Conservation (phyloP, 1,140 invertebrate species). For the Pogonognathellus flavescens region DNA sequence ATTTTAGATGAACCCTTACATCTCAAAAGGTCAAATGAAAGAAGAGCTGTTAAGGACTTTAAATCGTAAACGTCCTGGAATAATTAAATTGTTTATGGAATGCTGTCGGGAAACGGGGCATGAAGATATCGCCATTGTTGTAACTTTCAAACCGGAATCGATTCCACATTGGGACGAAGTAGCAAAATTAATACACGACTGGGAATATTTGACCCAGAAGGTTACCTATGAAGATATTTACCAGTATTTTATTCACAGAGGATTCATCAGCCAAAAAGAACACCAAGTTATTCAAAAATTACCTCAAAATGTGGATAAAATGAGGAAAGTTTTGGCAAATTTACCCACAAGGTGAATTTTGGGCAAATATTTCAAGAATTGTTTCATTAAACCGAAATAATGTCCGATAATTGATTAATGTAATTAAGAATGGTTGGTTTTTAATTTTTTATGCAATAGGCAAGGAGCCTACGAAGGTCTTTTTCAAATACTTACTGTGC, state of each 20-base stretch:
- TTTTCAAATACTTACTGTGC: background rate
- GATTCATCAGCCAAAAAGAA: background rate
- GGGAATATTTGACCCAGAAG: background rate
- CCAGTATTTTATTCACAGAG: background rate
- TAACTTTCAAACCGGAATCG: background rate
- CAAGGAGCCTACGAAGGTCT: background rate
- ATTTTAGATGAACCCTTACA: background rate
- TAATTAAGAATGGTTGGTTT: too few species aligned
- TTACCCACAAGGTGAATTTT: background rate
- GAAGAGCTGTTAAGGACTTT: slow-evolving; percentile 16
- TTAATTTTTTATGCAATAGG: background rate
- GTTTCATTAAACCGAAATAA: background rate
- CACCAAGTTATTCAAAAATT: slow-evolving; percentile 11
- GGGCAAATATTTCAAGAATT: background rate
- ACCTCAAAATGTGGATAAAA: slow-evolving; percentile 13
- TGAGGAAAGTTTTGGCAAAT: background rate
- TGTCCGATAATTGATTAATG: too few species aligned
- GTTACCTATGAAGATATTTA: slow-evolving; percentile 16
- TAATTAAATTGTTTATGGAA: background rate
- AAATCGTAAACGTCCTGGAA: slow-evolving; percentile 1
- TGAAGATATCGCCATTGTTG: background rate
- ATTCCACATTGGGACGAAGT: slow-evolving; percentile 19
- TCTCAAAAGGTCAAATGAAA: background rate
- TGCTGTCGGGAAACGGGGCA: background rate
- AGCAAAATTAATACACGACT: slow-evolving; percentile 9